Conservation (phyloP, 2,888 invertebrate species). For the Parapristionchus giblindavisi region DNA sequence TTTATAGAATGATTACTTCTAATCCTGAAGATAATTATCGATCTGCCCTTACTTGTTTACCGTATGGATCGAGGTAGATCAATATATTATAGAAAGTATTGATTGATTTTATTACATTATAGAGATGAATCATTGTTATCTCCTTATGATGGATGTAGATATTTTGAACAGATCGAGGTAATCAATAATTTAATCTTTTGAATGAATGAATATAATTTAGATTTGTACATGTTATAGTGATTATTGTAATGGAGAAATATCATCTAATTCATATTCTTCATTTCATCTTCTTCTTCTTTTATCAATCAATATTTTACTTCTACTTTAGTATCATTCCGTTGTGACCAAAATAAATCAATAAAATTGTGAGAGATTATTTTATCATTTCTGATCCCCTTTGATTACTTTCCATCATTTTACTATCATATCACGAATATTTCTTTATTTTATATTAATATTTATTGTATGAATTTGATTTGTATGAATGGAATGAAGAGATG, state of each 20-base stretch:
- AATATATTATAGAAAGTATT: neutral
- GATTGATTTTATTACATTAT: neutral
- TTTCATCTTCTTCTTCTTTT: neutral
- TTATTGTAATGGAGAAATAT: conserved; percentile 83
- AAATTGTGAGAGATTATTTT: conserved; percentile 2
- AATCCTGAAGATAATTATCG: conserved; percentile 51
- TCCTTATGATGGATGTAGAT: no score
- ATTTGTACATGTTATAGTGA: conserved; percentile 85
- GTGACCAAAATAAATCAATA: neutral
- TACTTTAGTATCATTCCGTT: conserved; percentile 4
- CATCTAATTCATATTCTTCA: conserved; percentile 78
- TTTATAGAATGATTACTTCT: conserved; percentile 44
- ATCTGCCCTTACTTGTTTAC: conserved; percentile 52
- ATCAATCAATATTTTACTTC: conserved; percentile 14
- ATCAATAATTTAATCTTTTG: no score
- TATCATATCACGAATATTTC: conserved; percentile 6
- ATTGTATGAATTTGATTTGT: neutral
- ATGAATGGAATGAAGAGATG: neutral
- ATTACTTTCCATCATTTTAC: neutral
- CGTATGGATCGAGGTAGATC: conserved; percentile 48
- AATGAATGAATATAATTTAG: neutral
- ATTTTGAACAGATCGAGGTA: no score
- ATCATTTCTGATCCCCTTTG: conserved; percentile 15
- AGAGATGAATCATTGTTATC: no score
- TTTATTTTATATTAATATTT: conserved; percentile 9